These are phyloP conservation scores for Corvus cornix DNA, from an alignment of 2,113 vertebrate genomes.

Conservation along the genomic window DNA sequence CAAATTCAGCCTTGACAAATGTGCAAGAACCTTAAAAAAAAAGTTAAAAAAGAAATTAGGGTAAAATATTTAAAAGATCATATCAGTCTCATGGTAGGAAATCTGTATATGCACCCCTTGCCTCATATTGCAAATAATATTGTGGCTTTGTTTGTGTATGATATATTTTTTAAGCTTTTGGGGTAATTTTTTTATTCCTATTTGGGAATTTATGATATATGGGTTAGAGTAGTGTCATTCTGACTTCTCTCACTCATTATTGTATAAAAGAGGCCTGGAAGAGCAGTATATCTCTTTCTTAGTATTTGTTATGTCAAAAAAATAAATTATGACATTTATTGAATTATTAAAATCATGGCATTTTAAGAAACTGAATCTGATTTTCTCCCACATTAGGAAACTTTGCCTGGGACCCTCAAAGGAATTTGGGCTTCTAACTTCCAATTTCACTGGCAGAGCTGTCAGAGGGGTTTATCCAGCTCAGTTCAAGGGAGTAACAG, in stretches of 20 bases:
- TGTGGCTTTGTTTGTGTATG: not conserved
- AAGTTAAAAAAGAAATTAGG: not conserved
- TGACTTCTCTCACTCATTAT: not conserved
- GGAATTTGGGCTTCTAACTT: not conserved
- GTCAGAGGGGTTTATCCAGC: not conserved
- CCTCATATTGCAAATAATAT: not conserved
- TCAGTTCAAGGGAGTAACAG: not conserved
- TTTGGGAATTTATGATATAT: not conserved
- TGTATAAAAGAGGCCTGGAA: not conserved
- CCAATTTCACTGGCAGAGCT: not conserved
- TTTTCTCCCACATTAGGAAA: not conserved
- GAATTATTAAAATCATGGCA: not conserved
- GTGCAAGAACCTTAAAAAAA: not conserved
- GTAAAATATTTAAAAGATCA: conserved; percentile 55
- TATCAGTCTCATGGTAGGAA: not conserved
- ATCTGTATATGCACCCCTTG: not conserved
- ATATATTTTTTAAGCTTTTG: not conserved
- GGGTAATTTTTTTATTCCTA: not conserved
- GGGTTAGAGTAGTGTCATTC: not conserved
- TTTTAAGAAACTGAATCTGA: not conserved
- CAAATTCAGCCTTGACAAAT: conserved; percentile 15
- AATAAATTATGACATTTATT: not conserved
- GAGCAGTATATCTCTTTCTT: not conserved
- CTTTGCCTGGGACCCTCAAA: not conserved
- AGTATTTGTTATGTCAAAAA: not conserved